Conservation (phyloP, 1,140 invertebrate species). For the Dendroctonus valens region DNA sequence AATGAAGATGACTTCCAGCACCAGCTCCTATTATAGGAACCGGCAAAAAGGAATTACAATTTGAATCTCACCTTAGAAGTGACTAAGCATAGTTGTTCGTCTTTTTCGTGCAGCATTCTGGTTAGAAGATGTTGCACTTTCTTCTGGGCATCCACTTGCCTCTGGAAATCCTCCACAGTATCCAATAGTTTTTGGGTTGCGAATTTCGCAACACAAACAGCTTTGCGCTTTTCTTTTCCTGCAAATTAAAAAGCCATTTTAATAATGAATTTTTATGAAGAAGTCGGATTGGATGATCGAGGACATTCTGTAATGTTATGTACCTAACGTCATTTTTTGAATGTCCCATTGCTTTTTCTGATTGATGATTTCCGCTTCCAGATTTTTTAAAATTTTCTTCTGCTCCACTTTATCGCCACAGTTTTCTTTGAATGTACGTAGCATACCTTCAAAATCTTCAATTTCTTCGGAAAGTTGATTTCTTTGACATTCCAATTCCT, state of each 20-base stretch:
- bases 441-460: conserved; percentile 32
- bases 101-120: conserved; percentile 38
- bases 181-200: conserved; percentile 40
- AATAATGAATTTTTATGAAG: too few relatives aligned
- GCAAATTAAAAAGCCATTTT: conserved; percentile 8
- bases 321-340: conserved; percentile 30
- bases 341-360: conserved; percentile 36
- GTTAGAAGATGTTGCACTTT: conserved; percentile 35
- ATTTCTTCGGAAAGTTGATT: conserved; percentile 30
- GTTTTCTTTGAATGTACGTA: conserved; percentile 21
- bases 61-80: conserved; percentile 23
- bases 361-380: conserved; percentile 32
- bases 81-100: conserved; percentile 35
- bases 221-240: conserved; percentile 38
- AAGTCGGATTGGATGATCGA: too few relatives aligned
- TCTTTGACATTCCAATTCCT: conserved; percentile 36
- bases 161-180: conserved; percentile 37
- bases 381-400: conserved; percentile 19
- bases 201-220: conserved; percentile 37
- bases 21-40: too few relatives aligned
- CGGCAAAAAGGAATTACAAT: too few relatives aligned
- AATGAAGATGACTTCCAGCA: too few relatives aligned
- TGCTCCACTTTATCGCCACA: conserved; percentile 26
- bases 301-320: too few relatives aligned
- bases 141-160: conserved; percentile 37